phyloP scores from a whole-genome alignment of 1,140 invertebrate genomes.

The Maniola jurtina region DNA sequence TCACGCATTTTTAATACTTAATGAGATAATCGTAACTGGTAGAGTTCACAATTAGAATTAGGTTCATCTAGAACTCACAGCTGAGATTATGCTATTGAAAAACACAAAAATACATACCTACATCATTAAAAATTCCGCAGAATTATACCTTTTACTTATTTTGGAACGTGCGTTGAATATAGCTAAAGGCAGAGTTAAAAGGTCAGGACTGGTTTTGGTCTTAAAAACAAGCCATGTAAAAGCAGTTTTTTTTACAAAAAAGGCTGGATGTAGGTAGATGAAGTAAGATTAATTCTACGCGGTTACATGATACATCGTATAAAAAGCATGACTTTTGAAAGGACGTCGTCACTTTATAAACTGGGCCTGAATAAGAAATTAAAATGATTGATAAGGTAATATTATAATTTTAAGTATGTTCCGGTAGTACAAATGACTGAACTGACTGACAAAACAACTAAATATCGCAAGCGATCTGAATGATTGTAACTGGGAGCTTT shows the following conservation, averaged over 20 bases:
- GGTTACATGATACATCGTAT: constrained; percentile 31
- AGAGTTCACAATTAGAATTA: neutral
- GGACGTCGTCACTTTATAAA: constrained; percentile 27
- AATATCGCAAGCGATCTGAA: too few relatives aligned
- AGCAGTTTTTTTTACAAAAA: constrained; percentile 15
- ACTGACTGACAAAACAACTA: too few relatives aligned
- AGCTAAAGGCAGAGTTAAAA: constrained; percentile 35
- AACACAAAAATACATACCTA: neutral
- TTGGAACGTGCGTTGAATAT: constrained; percentile 27
- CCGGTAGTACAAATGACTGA: too few relatives aligned
- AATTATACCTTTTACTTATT: constrained; percentile 22
- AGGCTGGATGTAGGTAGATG: constrained; percentile 11
- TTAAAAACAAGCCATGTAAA: constrained; percentile 35
- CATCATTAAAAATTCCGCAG: neutral
- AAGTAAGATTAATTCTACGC: constrained; percentile 30
- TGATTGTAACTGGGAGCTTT: too few relatives aligned
- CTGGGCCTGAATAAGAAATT: constrained; percentile 13
- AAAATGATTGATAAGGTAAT: constrained; percentile 32
- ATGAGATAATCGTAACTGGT: neutral
- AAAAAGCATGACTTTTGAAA: constrained; percentile 29
- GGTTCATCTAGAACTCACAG: neutral
- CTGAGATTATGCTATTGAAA: constrained; percentile 1
- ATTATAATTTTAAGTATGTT: neutral
- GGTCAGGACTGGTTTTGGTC: constrained; percentile 37
- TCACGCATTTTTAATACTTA: neutral